Evolutionary conservation across 2,888 invertebrate genomes (phyloP), one percentile per base, ranked within the genome.

Genomic region (Idaea dimidiata): DNA sequence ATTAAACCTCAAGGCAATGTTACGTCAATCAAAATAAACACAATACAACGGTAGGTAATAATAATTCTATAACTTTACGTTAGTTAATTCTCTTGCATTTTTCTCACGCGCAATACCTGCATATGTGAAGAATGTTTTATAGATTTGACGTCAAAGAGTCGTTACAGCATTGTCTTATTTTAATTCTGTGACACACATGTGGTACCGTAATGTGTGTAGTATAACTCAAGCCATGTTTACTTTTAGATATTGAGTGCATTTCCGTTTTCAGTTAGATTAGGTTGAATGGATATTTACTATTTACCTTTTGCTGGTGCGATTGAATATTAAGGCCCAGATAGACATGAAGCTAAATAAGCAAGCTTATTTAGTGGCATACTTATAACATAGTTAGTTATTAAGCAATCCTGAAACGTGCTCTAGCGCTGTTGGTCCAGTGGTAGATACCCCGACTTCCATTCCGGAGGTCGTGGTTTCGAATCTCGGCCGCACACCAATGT

Each of bases 91-190:
- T 65, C 66, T 75, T 61, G 68, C 72, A 64, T 68, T 64, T 71
- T 83, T 83, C 83, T 81, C 85, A 84, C 82, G 82, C 74, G 71
- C 75, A 76, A 75, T 80, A 83, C 82, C 82, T 83, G 79, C 84
- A 83, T 80, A 72, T 82, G 83, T 82, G 75, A 58, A 65, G 70
- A 79, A 77, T 80, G 79, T 80, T 78, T 78, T 72, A 72, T 79
- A 67, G 69, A 43, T 66, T 70, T 80, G 83, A 82, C 82, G 83
- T 82, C 80, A 79, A 62, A 72, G 63, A 63, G 69, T 65, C 43
- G 43, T 72, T 71, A 72, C 70, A 77, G 78, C 77, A 80, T 79
- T 80, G 78, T 82, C 75, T 81, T 81, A 75, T 83, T 83, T 69
- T 76, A 72, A n/a, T 74, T 78, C 74, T 69, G 68, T 70, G 70